Base-by-base conservation (phyloP, 2,113 vertebrate genomes). In the Hippocampus barbouri region DNA sequence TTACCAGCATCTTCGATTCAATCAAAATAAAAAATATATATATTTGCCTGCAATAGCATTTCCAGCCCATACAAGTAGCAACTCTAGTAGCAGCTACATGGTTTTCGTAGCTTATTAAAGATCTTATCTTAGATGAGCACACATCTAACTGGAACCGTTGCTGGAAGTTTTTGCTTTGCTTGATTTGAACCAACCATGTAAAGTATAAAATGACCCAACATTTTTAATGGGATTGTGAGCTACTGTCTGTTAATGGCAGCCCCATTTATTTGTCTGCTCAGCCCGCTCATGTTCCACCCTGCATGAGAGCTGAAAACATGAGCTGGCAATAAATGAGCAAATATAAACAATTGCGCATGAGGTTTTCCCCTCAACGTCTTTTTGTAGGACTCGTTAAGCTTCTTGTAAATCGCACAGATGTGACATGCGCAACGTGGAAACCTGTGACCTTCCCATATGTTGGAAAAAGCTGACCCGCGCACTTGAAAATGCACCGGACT, bases 381-480 rank as follows among this genome's bases (percentile, higher is more conserved):
- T 20, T 51, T 49, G 41, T 43, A n/a, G 23, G 27, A 10, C 9
- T 60, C n/a, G 25, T 66, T 18, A 47, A 62, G 8, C 8, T 27
- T 59, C 23, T 59, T 27, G 54, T 61, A 30, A 41, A 54, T 34
- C 12, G 34, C 30, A 18, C 75, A 61, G 27, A 7, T 1, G 25
- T 23, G 7, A 9, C 30, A 63, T 51, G 43, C 30, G 23, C 1
- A 1, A 61, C n/a, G 51, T 74, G 74, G 38, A 79, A 70, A 78
- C 73, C 66, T 76, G 34, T 77, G 79, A 90, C 81, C 78, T 85
- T 84, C 81, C 81, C 78, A 69, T 72, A 70, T 73, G 57, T 79
- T 76, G 88, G 84, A 89, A 87, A 88, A 82, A 73, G 72, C 65
- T 82, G 81, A 87, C 80, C 78, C 64, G 57, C 47, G 65, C 74